Evolutionary conservation across 2,113 vertebrate species (phyloP).

Genomic region (Dendrocopos noguchii): DNA sequence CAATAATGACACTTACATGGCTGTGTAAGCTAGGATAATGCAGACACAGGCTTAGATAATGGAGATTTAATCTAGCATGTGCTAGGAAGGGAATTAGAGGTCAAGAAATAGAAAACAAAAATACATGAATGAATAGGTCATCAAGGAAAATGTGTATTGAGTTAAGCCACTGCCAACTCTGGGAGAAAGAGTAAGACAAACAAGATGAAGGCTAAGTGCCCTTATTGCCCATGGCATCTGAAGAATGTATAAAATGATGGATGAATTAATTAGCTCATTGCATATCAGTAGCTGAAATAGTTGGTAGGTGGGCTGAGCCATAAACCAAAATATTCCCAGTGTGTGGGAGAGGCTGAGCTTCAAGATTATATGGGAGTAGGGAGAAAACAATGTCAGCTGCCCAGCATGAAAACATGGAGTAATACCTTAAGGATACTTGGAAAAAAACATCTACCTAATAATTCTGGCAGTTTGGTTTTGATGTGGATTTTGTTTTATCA

Average conservation of each 20-base stretch:
- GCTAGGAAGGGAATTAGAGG: not conserved
- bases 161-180: not conserved
- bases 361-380: not conserved
- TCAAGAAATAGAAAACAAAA: constrained; percentile 9
- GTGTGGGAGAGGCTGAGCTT: constrained; percentile 22
- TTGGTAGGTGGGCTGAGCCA: constrained; percentile 44
- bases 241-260: not conserved
- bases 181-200: not conserved
- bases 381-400: not conserved
- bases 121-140: not conserved
- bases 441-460: not conserved
- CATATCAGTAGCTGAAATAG: constrained; percentile 36
- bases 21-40: not conserved
- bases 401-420: not conserved
- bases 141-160: not conserved
- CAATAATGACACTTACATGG: not conserved
- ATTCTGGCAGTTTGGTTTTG: not conserved
- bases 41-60: not conserved
- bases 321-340: constrained; percentile 45
- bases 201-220: not conserved
- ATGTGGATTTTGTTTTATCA: not conserved
- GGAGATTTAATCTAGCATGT: not conserved
- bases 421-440: not conserved
- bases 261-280: not conserved
- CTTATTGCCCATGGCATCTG: not conserved